These are phyloP conservation scores for Drosophila incognita DNA, from an alignment of 2,888 invertebrate genomes.

Conservation along the genomic window DNA sequence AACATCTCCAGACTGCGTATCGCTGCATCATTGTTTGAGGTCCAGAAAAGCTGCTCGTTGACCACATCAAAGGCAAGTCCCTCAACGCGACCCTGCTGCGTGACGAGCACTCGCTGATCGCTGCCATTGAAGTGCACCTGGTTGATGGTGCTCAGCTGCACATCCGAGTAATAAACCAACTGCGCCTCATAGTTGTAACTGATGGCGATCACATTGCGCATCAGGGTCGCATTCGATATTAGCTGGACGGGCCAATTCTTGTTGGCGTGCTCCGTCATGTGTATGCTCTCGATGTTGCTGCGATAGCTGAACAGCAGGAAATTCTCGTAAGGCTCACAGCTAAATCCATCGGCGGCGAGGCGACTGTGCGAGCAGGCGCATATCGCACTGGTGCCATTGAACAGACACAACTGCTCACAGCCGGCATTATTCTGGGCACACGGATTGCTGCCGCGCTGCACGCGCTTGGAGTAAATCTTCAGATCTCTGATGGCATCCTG, in stretches of 20 bases:
- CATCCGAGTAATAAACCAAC: conserved; percentile 94
- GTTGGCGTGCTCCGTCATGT: conserved; percentile 89
- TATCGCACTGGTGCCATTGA: conserved; percentile 88
- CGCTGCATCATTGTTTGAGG: conserved; percentile 91
- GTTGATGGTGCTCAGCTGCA: conserved; percentile 93
- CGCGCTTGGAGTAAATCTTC: conserved; percentile 87
- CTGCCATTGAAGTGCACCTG: conserved; percentile 92
- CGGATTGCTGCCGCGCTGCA: conserved; percentile 87
- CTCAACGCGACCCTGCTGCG: conserved; percentile 93
- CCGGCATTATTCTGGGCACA: conserved; percentile 89
- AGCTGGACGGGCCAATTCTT: conserved; percentile 92
- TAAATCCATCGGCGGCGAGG: conserved; percentile 88
- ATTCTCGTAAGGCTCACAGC: conserved; percentile 91
- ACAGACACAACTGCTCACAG: conserved; percentile 92
- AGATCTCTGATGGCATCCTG: conserved; percentile 90
- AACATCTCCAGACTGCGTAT: conserved; percentile 85
- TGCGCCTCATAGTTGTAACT: conserved; percentile 90
- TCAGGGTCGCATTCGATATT: conserved; percentile 89
- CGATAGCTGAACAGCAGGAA: conserved; percentile 94
- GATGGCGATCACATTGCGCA: conserved; percentile 94
- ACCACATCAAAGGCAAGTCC: conserved; percentile 92
- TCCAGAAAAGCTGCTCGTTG: conserved; percentile 92
- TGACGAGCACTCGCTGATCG: conserved; percentile 89
- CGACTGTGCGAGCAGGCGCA: conserved; percentile 94
- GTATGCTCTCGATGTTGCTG: conserved; percentile 92